Percentiles rank a stretch among this genome's conserved stretches.
Evolutionary conservation across 2,888 invertebrate species (phyloP).

Genomic region (Orthonevra nobilis): DNA sequence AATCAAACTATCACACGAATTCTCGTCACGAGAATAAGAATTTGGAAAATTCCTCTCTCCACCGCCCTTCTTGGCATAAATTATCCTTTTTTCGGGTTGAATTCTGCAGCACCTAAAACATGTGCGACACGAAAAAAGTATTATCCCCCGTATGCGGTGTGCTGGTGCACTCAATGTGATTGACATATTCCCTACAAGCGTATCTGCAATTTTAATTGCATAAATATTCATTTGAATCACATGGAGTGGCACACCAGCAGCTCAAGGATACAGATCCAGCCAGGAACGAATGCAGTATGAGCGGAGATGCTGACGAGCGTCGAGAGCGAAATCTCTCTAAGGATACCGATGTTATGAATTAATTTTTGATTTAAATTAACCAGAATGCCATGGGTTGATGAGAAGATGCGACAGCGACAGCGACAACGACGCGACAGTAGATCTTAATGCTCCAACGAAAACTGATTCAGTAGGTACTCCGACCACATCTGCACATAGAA

Average conservation of each 20-base stretch:
- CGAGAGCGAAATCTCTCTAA: no score
- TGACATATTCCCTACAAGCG: conserved; percentile 64
- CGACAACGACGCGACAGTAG: conserved; percentile 36
- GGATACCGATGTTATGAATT: conserved; percentile 64
- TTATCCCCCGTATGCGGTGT: conserved; percentile 7
- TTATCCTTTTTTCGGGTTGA: conserved; percentile 42
- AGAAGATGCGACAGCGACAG: conserved; percentile 20
- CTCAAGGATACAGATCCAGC: neutral
- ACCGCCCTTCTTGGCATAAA: conserved; percentile 36
- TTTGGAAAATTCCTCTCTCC: conserved; percentile 21
- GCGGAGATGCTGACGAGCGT: no score
- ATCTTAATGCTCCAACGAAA: conserved; percentile 47
- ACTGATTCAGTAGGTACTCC: no score
- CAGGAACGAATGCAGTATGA: neutral
- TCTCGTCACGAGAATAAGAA: conserved; percentile 39
- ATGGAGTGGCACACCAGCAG: conserved; percentile 27
- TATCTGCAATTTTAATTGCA: conserved; percentile 79
- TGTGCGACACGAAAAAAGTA: neutral
- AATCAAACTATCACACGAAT: conserved; percentile 47
- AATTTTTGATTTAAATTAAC: conserved; percentile 69
- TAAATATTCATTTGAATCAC: conserved; percentile 76
- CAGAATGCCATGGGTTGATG: conserved; percentile 45
- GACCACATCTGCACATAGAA: no score
- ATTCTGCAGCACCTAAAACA: no score
- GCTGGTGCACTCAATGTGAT: conserved; percentile 59